Base-by-base conservation (phyloP, 2,113 vertebrate genomes). In the Opisthocomus hoazin region DNA sequence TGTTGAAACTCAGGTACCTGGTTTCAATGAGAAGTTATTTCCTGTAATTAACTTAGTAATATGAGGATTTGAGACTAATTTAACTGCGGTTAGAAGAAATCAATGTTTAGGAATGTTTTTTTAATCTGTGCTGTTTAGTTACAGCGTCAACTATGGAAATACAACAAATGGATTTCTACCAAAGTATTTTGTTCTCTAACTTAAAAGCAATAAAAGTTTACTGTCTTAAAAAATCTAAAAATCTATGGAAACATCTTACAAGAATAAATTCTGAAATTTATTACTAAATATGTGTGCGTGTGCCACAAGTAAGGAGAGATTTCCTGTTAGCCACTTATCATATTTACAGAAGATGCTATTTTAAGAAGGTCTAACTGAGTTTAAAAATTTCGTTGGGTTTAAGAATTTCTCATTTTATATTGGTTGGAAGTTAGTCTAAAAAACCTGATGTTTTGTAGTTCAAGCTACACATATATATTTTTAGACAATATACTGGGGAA, bases 361-460 rank as follows among this genome's bases (percentile, higher is more conserved):
- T 91, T 81, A 66, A 58, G 66, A 61, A 45, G 8, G 12, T 48
- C 9, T 78, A 20, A 6, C 34, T 76, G 17, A 79, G 10, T 54
- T 82, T 36, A 30, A 83, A 50, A 39, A 43, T n/a, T 50, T 60
- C 1, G 16, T 43, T 80, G 2, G 1, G 3, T 36, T 50, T 36
- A 75, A 76, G 10, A 75, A 37, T n/a, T 51, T 75, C 5, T 70
- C 10, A 48, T 45, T 73, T 95, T 50, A 11, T 41, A 34, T 26
- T 68, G 8, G 10, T 43, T 61, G 27, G 18, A 91, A 84, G 12
- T 45, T 36, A 46, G 7, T 58, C 46, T 66, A 36, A 81, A 13
- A 14, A 12, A 2, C 0, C 4, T 1, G 0, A 34, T 23, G 2
- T 24, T 81, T 75, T 63, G 13, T 15, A 53, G 13, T 60, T 90